Conservation (phyloP, 2,797 vertebrate genomes). For the Pipistrellus pipistrellus region DNA sequence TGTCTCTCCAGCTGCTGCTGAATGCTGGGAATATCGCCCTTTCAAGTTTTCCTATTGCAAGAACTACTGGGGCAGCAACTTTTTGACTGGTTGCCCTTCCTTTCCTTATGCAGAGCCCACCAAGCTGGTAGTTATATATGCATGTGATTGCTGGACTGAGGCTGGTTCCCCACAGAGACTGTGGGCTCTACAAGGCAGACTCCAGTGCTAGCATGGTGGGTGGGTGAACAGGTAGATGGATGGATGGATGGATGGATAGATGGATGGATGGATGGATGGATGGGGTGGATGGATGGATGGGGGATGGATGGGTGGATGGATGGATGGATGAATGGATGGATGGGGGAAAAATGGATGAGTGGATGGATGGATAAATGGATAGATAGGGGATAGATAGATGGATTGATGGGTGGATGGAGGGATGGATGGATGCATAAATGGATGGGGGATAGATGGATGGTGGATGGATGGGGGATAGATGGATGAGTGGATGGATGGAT, state of each 20-base stretch:
- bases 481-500: fast-evolving
- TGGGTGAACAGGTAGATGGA: too few relatives aligned
- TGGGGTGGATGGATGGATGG: background rate
- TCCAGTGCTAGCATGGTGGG: background rate
- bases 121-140: fast-evolving
- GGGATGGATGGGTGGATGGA: too few relatives aligned
- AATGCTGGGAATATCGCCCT: background rate
- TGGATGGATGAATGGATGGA: too few relatives aligned
- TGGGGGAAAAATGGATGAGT: fast-evolving
- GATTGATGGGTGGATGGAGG: background rate
- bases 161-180: background rate
- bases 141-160: too few relatives aligned
- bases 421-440: background rate
- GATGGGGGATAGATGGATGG: background rate
- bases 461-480: too few relatives aligned
- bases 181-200: background rate
- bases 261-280: fast-evolving
- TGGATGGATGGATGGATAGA: fast-evolving
- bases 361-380: background rate
- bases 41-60: background rate
- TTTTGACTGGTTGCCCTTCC: background rate
- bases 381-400: too few relatives aligned
- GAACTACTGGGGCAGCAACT: background rate
- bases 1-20: background rate
- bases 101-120: background rate